Percentiles rank a stretch among this genome's conserved stretches.
Evolutionary conservation across 1,140 invertebrate genomes (phyloP).

Genomic region (Campoletis sonorensis): DNA sequence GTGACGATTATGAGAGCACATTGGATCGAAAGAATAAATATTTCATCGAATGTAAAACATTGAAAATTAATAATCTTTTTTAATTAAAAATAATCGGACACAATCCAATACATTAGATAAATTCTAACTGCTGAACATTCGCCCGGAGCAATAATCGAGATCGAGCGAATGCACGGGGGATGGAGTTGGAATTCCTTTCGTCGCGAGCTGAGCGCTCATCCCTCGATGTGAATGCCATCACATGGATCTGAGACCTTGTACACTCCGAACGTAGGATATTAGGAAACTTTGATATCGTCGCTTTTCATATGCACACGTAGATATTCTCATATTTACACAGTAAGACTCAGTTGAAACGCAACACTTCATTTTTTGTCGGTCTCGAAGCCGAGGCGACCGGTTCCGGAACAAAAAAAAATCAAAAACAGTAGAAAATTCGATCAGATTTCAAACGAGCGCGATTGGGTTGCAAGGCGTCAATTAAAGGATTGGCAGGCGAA

Average conservation of each 20-base stretch:
- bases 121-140: not conserved
- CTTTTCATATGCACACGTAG: conserved; percentile 5
- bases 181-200: conserved; percentile 32
- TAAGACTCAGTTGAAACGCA: no score
- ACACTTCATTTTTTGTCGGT: no score
- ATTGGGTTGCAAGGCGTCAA: no score
- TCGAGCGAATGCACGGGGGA: not conserved
- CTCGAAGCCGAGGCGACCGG: no score
- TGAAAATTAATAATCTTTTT: not conserved
- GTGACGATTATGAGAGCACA: no score
- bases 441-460: no score
- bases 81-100: not conserved
- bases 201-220: conserved; percentile 18
- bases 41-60: not conserved
- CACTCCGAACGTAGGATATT: conserved; percentile 12
- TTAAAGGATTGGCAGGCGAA: no score
- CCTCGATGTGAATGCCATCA: conserved; percentile 28
- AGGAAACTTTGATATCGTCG: conserved; percentile 31
- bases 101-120: conserved; percentile 53
- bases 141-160: not conserved
- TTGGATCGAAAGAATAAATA: no score
- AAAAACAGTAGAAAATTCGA: no score
- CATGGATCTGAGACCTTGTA: conserved; percentile 15
- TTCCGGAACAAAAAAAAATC: no score
- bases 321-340: not conserved